A percentile compares a stretch with the other conserved stretches of the same genome.
phyloP scores from a whole-genome alignment of 2,888 invertebrate genomes.

The Leptopilina drosophilae region DNA sequence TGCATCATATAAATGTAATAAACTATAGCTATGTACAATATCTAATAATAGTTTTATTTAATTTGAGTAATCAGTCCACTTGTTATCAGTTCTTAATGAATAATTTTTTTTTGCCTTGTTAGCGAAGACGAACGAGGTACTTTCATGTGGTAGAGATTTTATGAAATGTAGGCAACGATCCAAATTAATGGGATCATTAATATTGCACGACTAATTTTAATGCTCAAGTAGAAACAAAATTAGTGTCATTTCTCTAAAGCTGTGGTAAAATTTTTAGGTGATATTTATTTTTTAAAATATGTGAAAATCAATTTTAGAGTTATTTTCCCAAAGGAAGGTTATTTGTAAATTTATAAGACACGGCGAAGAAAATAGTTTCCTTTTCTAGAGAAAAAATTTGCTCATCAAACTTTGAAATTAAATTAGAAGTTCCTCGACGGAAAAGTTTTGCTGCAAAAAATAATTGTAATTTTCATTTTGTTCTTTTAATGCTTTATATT shows the following conservation, averaged over 20 bases:
- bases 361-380: too few species aligned
- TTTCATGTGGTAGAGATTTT: slow-evolving; percentile 1
- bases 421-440: neutral
- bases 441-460: neutral
- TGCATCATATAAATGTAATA: slow-evolving; percentile 53
- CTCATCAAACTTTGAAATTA: neutral
- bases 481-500: neutral
- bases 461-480: slow-evolving; percentile 3
- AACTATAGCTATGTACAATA: slow-evolving; percentile 42
- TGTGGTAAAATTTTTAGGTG: neutral
- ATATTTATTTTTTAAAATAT: neutral
- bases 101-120: neutral
- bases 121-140: neutral
- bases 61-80: neutral
- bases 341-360: too few species aligned
- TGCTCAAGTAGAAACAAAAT: neutral
- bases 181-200: slow-evolving; percentile 12
- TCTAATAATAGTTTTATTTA: slow-evolving; percentile 12
- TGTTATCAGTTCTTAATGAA: slow-evolving; percentile 2
- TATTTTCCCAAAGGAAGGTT: too few species aligned
- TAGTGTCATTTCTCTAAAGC: neutral
- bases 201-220: neutral
- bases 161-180: slow-evolving; percentile 13
- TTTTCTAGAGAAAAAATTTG: too few species aligned
- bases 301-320: too few species aligned